A percentile compares a stretch with the other conserved stretches of the same genome.
phyloP scores from a whole-genome alignment of 2,888 invertebrate genomes.

The Philereme transversata region DNA sequence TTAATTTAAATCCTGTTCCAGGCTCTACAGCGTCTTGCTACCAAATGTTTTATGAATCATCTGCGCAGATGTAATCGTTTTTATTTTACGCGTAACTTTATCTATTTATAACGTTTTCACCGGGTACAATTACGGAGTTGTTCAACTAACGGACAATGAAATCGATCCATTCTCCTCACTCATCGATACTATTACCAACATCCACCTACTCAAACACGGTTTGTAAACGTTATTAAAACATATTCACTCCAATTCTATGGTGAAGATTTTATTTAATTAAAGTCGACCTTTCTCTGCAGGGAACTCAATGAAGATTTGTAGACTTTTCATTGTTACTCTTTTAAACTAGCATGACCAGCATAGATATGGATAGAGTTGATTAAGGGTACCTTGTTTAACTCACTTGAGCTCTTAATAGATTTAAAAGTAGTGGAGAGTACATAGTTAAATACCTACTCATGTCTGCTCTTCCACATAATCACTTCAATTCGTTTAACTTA shows the following conservation, averaged over 20 bases:
- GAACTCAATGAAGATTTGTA: conserved; percentile 71
- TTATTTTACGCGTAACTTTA: no score
- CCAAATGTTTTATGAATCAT: no score
- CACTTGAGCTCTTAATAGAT: conserved; percentile 16
- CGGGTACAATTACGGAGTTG: not conserved
- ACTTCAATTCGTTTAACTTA: no score
- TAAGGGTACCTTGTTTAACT: conserved; percentile 7
- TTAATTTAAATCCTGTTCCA: no score
- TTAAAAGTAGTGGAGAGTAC: not conserved
- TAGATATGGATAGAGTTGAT: conserved; percentile 6
- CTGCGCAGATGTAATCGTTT: no score
- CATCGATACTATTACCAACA: conserved; percentile 10
- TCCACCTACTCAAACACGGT: conserved; percentile 6
- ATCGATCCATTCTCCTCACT: not conserved
- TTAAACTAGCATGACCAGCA: conserved; percentile 22
- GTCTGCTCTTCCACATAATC: no score
- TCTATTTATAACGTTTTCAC: not conserved
- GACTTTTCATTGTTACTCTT: conserved; percentile 59
- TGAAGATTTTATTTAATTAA: conserved; percentile 70
- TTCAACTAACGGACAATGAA: not conserved
- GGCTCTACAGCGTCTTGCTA: no score
- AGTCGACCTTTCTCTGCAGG: conserved; percentile 31
- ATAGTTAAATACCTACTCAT: no score
- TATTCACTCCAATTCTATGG: conserved; percentile 53
- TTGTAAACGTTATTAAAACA: conserved; percentile 30